Conservation (phyloP, 2,888 invertebrate species). For the Dorcus hopei region DNA sequence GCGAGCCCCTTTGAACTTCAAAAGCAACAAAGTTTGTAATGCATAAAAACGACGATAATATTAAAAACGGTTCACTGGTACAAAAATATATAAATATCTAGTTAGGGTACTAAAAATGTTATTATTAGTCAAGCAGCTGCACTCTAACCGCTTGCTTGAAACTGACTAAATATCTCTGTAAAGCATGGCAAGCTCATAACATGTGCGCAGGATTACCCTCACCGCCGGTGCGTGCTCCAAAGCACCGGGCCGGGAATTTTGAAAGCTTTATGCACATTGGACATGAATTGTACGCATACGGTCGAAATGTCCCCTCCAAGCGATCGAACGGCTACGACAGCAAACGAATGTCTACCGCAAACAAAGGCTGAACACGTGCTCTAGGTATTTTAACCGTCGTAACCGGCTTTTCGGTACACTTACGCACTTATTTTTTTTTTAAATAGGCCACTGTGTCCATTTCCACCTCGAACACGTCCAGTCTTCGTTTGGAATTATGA, state of each 20-base stretch:
- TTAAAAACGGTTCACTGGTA: conserved; percentile 48
- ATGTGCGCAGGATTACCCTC: conserved; percentile 49
- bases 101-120: conserved; percentile 36
- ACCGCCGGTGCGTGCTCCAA: conserved; percentile 51
- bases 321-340: conserved; percentile 5
- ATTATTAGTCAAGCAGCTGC: conserved; percentile 43
- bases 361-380: conserved; percentile 30
- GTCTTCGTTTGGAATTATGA: too few relatives aligned
- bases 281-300: conserved; percentile 22
- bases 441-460: conserved; percentile 11
- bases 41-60: conserved; percentile 13
- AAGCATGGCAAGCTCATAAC: conserved; percentile 33
- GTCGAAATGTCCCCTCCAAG: conserved; percentile 15
- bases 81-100: conserved; percentile 49
- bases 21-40: not conserved
- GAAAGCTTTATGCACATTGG: conserved; percentile 30
- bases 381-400: conserved; percentile 24
- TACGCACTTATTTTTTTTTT: not conserved
- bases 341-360: conserved; percentile 15
- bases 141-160: conserved; percentile 43
- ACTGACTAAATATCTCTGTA: conserved; percentile 46
- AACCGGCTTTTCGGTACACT: conserved; percentile 22
- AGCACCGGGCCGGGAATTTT: conserved; percentile 38
- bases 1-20: not conserved
- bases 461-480: not conserved